phyloP scores from a whole-genome alignment of 1,140 invertebrate genomes.

The Apis laboriosa region DNA sequence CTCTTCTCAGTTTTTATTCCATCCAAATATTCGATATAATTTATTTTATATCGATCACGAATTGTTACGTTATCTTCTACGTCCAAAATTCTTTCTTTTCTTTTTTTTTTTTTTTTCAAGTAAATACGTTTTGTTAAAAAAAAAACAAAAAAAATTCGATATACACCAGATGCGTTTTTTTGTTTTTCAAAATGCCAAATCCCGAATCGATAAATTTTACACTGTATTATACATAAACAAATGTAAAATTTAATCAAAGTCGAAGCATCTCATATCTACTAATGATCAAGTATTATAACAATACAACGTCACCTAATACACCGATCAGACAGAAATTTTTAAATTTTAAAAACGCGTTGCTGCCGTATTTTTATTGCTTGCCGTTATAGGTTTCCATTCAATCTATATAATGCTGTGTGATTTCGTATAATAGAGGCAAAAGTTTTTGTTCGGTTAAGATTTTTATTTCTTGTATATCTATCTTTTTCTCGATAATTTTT shows the following conservation, averaged over 20 bases:
- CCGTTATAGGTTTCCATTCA: background rate
- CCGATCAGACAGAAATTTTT: background rate
- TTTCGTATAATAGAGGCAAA: background rate
- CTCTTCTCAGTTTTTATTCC: background rate
- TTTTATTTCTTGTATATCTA: background rate
- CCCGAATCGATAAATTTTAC: background rate
- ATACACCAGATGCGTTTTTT: background rate
- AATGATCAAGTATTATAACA: slow-evolving; percentile 21
- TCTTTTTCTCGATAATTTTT: background rate
- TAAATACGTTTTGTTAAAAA: slow-evolving; percentile 3
- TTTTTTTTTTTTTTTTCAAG: background rate
- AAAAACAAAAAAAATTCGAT: background rate
- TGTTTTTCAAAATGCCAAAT: background rate
- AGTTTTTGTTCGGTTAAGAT: background rate
- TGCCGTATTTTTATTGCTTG: slow-evolving; percentile 26
- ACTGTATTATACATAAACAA: background rate
- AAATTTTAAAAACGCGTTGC: background rate
- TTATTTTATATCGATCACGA: background rate
- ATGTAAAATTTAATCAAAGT: background rate
- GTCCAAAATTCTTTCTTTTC: background rate
- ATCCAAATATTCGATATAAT: background rate
- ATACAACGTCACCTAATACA: slow-evolving; percentile 26
- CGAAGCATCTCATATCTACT: slow-evolving; percentile 24
- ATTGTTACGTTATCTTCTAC: background rate
- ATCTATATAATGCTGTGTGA: slow-evolving; percentile 19